Evolutionary conservation across 2,797 vertebrate genomes (phyloP), one percentile per base, ranked within the genome.

Genomic region (Chelidonichthys spinosus): DNA sequence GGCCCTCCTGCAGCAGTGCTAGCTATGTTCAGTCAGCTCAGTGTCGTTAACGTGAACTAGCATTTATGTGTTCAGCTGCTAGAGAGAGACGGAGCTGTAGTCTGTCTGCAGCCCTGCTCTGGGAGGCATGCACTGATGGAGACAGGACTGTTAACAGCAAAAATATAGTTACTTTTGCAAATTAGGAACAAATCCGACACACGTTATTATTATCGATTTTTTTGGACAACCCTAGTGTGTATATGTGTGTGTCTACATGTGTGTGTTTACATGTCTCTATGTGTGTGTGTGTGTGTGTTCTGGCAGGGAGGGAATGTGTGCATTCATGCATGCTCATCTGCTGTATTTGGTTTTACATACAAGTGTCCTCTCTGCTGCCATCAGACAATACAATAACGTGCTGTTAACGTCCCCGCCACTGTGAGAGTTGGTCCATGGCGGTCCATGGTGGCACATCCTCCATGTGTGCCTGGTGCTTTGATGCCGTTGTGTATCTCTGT

Each of bases 401-500:
- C 55, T 63, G 33, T 69, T 61, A 80, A 71, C 58, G 1, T 66
- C 66, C 35, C 61, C 4, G 0, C 11, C 3, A 54, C 68, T 52
- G 50, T 40, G 81, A 79, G 84, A 74, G 84, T 87, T 84, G 78
- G 80, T 89, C 76, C 63, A 74, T 78, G 72, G 73, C 42, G 2
- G 73, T 82, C 74, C n/a, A 55, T 61, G 71, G 64, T 62, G n/a
- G 49, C 2, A 7, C 47, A 56, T 79, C 69, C 65, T 68, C 66
- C 0, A 50, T 78, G 73, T 84, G 72, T 63, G 69, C 85, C 61
- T 54, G 69, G 71, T 78, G 81, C 79, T 89, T 79, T 82, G 83
- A 89, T 83, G 82, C 69, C 11, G 2, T 79, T 58, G 63, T 87
- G 85, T 85, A 67, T 80, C 75, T 36, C 64, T 76, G 78, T 87